These are phyloP conservation scores for Urocolius indicus DNA, from an alignment of 2,113 vertebrate species.

Conservation along the genomic window DNA sequence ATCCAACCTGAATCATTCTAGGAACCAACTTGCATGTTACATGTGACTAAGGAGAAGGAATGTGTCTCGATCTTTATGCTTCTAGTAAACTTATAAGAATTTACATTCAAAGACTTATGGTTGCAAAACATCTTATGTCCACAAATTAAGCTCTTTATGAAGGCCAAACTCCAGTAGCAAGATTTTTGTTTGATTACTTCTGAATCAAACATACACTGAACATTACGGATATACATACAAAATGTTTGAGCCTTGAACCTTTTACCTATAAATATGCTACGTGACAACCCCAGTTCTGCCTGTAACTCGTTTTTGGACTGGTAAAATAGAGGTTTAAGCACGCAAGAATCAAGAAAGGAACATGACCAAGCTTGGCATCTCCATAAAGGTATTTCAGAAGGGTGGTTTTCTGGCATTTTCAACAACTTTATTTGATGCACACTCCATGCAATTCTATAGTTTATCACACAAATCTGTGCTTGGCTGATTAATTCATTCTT, in stretches of 20 bases:
- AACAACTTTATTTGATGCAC: not conserved
- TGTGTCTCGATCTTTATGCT: not conserved
- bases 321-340: not conserved
- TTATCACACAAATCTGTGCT: not conserved
- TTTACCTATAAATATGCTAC: not conserved
- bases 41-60: not conserved
- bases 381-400: not conserved
- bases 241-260: not conserved
- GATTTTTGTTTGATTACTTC: not conserved
- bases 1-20: not conserved
- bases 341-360: not conserved
- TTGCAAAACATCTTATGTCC: not conserved
- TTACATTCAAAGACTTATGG: not conserved
- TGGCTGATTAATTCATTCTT: not conserved
- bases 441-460: not conserved
- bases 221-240: not conserved
- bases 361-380: not conserved
- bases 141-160: not conserved
- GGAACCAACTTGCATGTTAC: slow-evolving; percentile 3
- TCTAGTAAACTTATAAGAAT: not conserved
- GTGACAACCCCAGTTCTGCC: not conserved
- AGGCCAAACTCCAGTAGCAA: not conserved
- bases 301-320: not conserved
- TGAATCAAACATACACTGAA: not conserved
- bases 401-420: not conserved